These are phyloP conservation scores for Philotrypesis tridentata DNA, from an alignment of 1,140 invertebrate genomes.

Conservation along the genomic window DNA sequence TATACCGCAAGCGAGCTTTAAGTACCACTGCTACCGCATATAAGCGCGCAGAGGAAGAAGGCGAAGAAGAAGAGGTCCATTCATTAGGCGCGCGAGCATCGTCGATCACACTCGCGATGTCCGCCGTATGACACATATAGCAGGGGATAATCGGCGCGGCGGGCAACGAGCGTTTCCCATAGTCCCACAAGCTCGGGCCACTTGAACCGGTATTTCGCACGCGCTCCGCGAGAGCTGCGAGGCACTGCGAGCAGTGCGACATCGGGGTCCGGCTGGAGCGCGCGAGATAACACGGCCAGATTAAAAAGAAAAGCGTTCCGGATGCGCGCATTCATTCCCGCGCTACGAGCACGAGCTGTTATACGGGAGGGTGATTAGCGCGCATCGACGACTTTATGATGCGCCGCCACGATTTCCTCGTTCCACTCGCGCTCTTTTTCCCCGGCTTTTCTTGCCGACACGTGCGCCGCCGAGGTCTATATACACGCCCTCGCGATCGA, in stretches of 20 bases:
- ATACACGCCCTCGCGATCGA: slow-evolving; percentile 1
- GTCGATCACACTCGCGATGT: slow-evolving; percentile 33
- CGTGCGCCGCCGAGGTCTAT: background rate
- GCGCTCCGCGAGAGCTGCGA: too few relatives aligned
- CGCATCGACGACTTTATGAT: slow-evolving; percentile 26
- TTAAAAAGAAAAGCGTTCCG: slow-evolving; percentile 36
- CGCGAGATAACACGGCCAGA: slow-evolving; percentile 3
- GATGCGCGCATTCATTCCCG: slow-evolving; percentile 26
- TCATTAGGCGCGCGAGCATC: slow-evolving; percentile 14
- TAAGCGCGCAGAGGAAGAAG: too few relatives aligned
- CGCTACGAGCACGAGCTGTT: background rate
- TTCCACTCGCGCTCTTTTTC: slow-evolving; percentile 40
- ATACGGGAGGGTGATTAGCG: slow-evolving; percentile 20
- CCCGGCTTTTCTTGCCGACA: background rate
- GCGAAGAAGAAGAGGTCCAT: slow-evolving; percentile 12
- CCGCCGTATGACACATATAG: slow-evolving; percentile 3
- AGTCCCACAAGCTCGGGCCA: slow-evolving; percentile 32
- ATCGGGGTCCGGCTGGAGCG: background rate
- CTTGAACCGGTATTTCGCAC: slow-evolving; percentile 42
- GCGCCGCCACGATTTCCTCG: slow-evolving; percentile 43
- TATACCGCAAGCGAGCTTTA: background rate
- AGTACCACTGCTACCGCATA: too few relatives aligned
- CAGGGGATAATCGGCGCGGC: slow-evolving; percentile 8
- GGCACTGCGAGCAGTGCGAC: too few relatives aligned
- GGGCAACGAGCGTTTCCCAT: slow-evolving; percentile 18